These are phyloP conservation scores for Argyresthia goedartella DNA, from an alignment of 2,888 invertebrate species.

Conservation along the genomic window DNA sequence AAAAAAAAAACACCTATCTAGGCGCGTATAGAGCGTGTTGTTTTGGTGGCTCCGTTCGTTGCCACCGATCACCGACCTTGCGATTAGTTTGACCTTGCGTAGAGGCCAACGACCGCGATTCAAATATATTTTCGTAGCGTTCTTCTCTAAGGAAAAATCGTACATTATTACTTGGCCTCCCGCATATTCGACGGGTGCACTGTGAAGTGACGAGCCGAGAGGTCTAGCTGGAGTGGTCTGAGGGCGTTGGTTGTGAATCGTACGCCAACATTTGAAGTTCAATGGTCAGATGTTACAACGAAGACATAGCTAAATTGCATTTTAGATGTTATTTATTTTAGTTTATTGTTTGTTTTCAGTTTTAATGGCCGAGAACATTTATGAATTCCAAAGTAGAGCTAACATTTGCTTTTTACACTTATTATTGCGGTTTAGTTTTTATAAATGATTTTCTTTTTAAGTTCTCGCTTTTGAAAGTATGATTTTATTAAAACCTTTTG, in stretches of 20 bases:
- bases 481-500: too few relatives aligned
- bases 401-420: too few relatives aligned
- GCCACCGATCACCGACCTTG: conserved; percentile 33
- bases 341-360: too few relatives aligned
- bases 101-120: conserved; percentile 31
- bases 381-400: too few relatives aligned
- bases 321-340: too few relatives aligned
- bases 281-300: not conserved
- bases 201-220: conserved; percentile 4
- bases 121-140: conserved; percentile 39
- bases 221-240: conserved; percentile 25
- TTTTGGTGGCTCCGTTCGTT: conserved; percentile 23
- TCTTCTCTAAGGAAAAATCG: conserved; percentile 56
- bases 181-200: too few relatives aligned
- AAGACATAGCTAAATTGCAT: too few relatives aligned
- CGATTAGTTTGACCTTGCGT: conserved; percentile 40
- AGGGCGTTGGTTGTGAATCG: conserved; percentile 42
- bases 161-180: too few relatives aligned
- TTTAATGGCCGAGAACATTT: too few relatives aligned
- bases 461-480: too few relatives aligned
- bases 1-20: not conserved
- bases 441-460: too few relatives aligned
- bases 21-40: conserved; percentile 16
- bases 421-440: too few relatives aligned
- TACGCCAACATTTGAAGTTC: conserved; percentile 7